phyloP scores from a whole-genome alignment of 2,888 invertebrate genomes.

The Chydorus sphaericus region DNA sequence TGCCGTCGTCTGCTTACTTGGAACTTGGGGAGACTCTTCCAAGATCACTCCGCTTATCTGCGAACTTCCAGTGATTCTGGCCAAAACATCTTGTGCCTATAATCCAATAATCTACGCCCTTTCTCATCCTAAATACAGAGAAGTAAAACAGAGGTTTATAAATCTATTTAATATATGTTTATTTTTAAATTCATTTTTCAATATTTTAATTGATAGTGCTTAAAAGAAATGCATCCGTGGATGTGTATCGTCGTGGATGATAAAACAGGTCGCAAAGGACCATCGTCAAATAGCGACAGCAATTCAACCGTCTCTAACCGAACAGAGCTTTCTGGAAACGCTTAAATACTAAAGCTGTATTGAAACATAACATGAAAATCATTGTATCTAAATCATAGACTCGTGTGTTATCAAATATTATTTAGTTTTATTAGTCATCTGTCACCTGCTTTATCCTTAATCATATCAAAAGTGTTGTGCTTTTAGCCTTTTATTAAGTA shows the following conservation, averaged over 20 bases:
- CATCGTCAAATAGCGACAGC: neutral
- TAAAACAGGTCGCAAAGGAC: too few species aligned
- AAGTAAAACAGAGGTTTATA: neutral
- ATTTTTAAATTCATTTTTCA: too few species aligned
- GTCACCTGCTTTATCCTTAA: too few species aligned
- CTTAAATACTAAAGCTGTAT: too few species aligned
- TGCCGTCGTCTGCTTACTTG: conserved; percentile 62
- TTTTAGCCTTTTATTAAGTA: too few species aligned
- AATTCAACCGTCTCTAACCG: neutral
- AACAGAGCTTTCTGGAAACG: neutral
- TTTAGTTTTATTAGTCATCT: too few species aligned
- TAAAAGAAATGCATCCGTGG: conserved; percentile 14
- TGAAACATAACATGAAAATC: too few species aligned
- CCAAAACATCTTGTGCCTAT: conserved; percentile 29
- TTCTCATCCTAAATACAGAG: conserved; percentile 21
- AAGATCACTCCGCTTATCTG: conserved; percentile 28
- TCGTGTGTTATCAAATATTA: too few species aligned
- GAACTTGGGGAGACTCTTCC: conserved; percentile 52
- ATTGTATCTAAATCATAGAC: too few species aligned
- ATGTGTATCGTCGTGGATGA: conserved; percentile 13
- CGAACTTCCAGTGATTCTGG: conserved; percentile 27
- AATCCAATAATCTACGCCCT: conserved; percentile 23
- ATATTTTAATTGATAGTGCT: neutral
- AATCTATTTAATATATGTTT: conserved; percentile 32
- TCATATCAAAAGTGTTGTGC: too few species aligned